These are phyloP conservation scores for Thunnus albacares DNA, from an alignment of 2,797 vertebrate genomes.

Conservation along the genomic window DNA sequence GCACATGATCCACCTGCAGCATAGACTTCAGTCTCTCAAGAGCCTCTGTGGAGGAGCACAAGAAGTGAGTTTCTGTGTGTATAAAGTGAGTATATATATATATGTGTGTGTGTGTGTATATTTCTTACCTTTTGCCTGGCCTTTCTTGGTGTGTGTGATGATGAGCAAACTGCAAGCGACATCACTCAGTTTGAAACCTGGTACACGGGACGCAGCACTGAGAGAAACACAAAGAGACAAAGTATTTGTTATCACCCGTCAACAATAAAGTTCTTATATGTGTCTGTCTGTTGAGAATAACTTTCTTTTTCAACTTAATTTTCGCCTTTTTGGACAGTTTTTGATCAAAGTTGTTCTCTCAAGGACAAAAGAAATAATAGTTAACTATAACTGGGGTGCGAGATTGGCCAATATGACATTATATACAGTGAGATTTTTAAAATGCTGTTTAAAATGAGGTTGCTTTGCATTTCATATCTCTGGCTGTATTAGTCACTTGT, in stretches of 20 bases:
- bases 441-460: background rate
- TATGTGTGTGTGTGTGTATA: background rate
- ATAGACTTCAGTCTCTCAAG: slow-evolving; percentile 81
- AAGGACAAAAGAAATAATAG: background rate
- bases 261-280: background rate
- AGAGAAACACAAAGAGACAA: slow-evolving; percentile 4
- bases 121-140: slow-evolving; percentile 56
- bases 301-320: background rate
- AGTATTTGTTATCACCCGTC: background rate
- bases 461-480: background rate
- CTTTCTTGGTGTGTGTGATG: slow-evolving; percentile 65
- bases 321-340: background rate
- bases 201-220: slow-evolving; percentile 57
- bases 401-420: background rate
- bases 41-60: slow-evolving; percentile 83
- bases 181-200: slow-evolving; percentile 56
- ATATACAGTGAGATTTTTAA: background rate
- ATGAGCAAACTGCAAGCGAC: slow-evolving; percentile 63
- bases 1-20: slow-evolving; percentile 79
- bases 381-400: background rate
- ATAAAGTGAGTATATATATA: background rate
- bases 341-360: background rate
- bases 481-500: background rate
- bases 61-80: background rate
- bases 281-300: background rate